phyloP scores from a whole-genome alignment of 2,888 invertebrate species.

The Eupithecia subfuscata region DNA sequence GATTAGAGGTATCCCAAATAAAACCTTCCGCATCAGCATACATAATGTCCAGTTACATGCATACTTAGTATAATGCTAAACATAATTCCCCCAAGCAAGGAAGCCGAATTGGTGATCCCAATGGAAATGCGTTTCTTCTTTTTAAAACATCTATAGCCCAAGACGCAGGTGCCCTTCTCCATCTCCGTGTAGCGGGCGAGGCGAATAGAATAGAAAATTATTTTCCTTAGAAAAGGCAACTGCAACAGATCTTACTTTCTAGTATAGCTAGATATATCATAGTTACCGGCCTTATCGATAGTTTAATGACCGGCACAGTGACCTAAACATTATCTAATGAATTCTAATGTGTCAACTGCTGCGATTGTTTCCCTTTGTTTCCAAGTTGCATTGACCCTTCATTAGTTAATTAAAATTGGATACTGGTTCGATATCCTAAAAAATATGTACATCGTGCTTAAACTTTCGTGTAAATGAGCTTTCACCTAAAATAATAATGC shows the following conservation, averaged over 20 bases:
- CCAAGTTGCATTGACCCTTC: conserved; percentile 10
- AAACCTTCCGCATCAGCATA: neutral
- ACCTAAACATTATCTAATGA: conserved; percentile 50
- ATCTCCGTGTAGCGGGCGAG: too few relatives aligned
- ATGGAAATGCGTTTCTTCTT: too few relatives aligned
- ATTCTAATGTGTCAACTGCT: conserved; percentile 36
- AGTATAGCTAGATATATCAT: neutral
- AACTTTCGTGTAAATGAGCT: neutral
- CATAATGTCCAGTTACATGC: neutral
- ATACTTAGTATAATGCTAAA: too few relatives aligned
- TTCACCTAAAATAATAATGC: neutral
- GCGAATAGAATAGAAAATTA: too few relatives aligned
- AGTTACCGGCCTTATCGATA: conserved; percentile 25
- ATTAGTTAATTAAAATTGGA: neutral
- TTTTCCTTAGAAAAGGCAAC: neutral
- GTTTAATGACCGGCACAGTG: conserved; percentile 47
- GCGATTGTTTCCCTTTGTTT: conserved; percentile 12
- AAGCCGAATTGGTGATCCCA: too few relatives aligned
- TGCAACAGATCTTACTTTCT: neutral
- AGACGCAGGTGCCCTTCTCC: too few relatives aligned
- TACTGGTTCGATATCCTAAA: neutral
- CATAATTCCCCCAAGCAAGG: too few relatives aligned
- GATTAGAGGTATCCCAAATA: neutral
- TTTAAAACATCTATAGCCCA: too few relatives aligned
- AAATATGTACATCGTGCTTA: neutral